Base-by-base conservation (phyloP, 2,888 invertebrate species). In the Uropetala carovei region DNA sequence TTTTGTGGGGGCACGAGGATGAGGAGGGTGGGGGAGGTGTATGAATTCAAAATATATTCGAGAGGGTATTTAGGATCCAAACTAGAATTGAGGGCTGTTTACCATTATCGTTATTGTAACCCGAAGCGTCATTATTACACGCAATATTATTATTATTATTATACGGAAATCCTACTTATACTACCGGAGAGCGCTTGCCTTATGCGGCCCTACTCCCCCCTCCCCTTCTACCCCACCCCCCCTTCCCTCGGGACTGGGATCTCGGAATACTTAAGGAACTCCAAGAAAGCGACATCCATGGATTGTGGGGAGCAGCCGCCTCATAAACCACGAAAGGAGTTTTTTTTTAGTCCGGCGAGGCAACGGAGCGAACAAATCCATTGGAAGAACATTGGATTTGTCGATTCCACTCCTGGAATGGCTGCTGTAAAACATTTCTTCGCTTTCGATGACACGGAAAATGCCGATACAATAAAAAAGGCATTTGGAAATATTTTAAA, bases 91-190 rank as follows among this genome's bases (percentile, higher is more conserved):
- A 86, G 68, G 68, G 43, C 64, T 68, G 89, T 89, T 64, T 68
- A 43, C 89, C 89, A 89, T 89, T 89, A 89, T 64, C 60, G 89
- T 64, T 89, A 83, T 83, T 83, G 56, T 56, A 89, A 89, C 89
- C 64, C 89, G 43, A 64, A 60, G 56, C 68, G n/a, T 83, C 64
- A 27, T 89, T 89, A 89, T 89, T 89, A 68, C 68, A 43, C 89
- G 68, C 43, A 89, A 89, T 68, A 89, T 89, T 89, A 89, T 89
- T 89, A 89, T 89, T 89, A 89, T 89, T 89, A 89, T 43, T 89
- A 89, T n/a, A 7, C 58, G 43, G 18, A n/a, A n/a, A 83, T 83
- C 60, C 59, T 27, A 59, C 18, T 64, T 89, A 56, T 56, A 43
- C 7, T 57, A 57, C 56, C 4, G 64, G 16, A 14, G 82, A 14